These are phyloP conservation scores for Theodoxus fluviatilis DNA, from an alignment of 2,888 invertebrate genomes.

Conservation along the genomic window DNA sequence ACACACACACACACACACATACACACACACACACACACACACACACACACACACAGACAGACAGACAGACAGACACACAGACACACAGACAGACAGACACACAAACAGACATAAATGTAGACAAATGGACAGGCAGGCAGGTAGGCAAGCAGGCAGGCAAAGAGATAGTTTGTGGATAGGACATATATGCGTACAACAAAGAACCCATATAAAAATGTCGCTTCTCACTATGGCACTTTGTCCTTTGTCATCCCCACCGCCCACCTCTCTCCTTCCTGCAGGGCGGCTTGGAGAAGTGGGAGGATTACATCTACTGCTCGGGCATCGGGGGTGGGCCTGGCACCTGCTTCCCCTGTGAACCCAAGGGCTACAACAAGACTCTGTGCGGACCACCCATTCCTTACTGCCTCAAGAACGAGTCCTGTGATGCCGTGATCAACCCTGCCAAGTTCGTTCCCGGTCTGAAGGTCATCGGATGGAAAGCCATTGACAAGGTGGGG, in stretches of 20 bases:
- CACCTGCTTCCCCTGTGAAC: conserved; percentile 49
- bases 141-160: background rate
- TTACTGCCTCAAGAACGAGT: conserved; percentile 52
- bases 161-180: background rate
- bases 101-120: background rate
- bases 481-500: conserved; percentile 45
- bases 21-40: background rate
- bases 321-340: conserved; percentile 45
- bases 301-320: conserved; percentile 50
- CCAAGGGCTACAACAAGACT: conserved; percentile 51
- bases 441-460: conserved; percentile 50
- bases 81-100: background rate
- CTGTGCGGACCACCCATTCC: conserved; percentile 54
- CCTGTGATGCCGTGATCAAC: conserved; percentile 51
- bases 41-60: background rate
- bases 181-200: no score
- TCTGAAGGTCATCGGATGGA: conserved; percentile 51
- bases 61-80: background rate
- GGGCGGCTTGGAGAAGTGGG: conserved; percentile 53
- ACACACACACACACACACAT: background rate
- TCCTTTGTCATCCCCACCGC: background rate
- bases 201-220: no score
- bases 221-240: background rate
- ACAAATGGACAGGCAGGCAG: background rate
- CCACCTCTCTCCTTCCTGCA: conserved; percentile 27